These are phyloP conservation scores for Brachypalpus laphriformis DNA, from an alignment of 2,888 invertebrate species.

Conservation along the genomic window DNA sequence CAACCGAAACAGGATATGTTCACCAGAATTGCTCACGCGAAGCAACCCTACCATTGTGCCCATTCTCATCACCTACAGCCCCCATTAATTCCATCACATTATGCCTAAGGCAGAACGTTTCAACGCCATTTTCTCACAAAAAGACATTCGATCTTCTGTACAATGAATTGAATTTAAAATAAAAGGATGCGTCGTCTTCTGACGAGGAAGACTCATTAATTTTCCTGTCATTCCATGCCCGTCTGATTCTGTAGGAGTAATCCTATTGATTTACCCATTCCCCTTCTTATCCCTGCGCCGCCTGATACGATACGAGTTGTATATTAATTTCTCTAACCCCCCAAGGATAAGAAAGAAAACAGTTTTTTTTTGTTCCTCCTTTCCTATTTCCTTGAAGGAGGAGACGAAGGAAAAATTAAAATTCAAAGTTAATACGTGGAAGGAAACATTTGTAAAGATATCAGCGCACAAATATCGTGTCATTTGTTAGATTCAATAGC, in stretches of 20 bases:
- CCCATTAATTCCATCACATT: conserved; percentile 44
- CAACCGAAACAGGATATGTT: conserved; percentile 5
- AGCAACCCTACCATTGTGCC: background rate
- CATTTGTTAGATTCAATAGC: conserved; percentile 65
- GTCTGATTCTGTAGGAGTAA: conserved; percentile 57
- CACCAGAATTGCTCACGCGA: background rate
- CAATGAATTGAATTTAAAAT: conserved; percentile 59
- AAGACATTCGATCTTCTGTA: conserved; percentile 57
- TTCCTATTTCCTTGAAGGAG: background rate
- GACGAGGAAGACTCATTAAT: conserved; percentile 58
- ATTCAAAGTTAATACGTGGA: conserved; percentile 39
- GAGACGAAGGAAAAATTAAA: conserved; percentile 40
- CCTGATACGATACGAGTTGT: conserved; percentile 15
- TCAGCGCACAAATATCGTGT: conserved; percentile 39
- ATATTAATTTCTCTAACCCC: conserved; percentile 38
- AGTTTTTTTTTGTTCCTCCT: conserved; percentile 11
- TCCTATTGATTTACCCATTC: conserved; percentile 56
- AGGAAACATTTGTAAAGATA: conserved; percentile 49
- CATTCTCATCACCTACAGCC: no score
- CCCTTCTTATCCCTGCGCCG: background rate
- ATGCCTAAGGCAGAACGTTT: conserved; percentile 36
- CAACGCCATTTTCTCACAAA: conserved; percentile 49
- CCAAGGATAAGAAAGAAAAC: background rate
- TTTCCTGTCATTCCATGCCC: conserved; percentile 67
- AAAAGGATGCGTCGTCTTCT: conserved; percentile 62